phyloP scores from a whole-genome alignment of 2,888 invertebrate genomes.

The Spicauda simplicius region DNA sequence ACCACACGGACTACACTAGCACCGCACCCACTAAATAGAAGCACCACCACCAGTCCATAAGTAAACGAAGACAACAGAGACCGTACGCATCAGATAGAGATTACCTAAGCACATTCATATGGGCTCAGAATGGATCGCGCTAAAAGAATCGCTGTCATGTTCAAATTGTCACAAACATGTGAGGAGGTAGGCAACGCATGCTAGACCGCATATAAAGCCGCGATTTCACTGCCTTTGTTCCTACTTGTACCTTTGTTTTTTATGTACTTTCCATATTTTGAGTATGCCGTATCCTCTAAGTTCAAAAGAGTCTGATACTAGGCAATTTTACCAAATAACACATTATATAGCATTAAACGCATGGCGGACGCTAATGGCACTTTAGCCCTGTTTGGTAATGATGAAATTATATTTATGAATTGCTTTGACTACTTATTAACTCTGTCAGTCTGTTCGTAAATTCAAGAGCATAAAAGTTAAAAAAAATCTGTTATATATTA shows the following conservation, averaged over 20 bases:
- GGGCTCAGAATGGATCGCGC: not conserved
- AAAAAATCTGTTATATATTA: not conserved
- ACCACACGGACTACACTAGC: conserved; percentile 42
- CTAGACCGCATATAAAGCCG: not conserved
- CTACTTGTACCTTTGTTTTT: too few relatives aligned
- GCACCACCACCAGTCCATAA: conserved; percentile 38
- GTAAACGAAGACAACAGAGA: not conserved
- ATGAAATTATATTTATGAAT: too few relatives aligned
- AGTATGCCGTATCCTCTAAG: too few relatives aligned
- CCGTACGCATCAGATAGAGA: not conserved
- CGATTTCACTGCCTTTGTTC: not conserved
- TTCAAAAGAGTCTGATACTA: too few relatives aligned
- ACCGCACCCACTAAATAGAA: conserved; percentile 29
- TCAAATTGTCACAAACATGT: not conserved
- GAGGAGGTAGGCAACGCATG: not conserved
- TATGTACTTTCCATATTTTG: too few relatives aligned
- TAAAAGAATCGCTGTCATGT: not conserved
- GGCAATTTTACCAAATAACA: too few relatives aligned
- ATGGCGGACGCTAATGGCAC: not conserved
- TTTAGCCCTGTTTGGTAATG: too few relatives aligned
- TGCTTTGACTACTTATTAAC: too few relatives aligned
- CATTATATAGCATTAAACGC: not conserved
- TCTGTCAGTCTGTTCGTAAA: too few relatives aligned
- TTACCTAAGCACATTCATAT: not conserved
- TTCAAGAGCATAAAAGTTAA: not conserved